Conservation (phyloP, 35 echinoderm and acorn worm genomes). For the Patiria miniata region DNA sequence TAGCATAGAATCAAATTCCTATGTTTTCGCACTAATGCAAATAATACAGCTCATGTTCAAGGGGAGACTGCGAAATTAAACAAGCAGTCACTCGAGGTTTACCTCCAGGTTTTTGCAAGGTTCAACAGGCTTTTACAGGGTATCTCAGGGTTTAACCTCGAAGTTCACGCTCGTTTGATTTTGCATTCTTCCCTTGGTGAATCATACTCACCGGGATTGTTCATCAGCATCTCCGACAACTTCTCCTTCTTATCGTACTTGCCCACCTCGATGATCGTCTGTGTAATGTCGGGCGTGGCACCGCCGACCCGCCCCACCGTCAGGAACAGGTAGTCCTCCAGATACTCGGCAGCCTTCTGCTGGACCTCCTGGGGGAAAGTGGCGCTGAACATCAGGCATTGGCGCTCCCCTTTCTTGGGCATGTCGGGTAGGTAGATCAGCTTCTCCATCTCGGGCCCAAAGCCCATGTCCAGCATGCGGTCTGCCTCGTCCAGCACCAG, state of each 20-base stretch:
- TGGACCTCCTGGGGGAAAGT: conserved; percentile 95
- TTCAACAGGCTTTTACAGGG: too few species aligned
- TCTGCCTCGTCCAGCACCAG: conserved; percentile 95
- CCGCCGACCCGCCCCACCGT: conserved; percentile 91
- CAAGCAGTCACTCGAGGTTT: too few species aligned
- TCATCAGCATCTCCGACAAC: conserved; percentile 70
- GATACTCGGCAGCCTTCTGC: conserved; percentile 75
- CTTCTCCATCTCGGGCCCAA: conserved; percentile 87
- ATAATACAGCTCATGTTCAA: too few species aligned
- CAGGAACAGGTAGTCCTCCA: conserved; percentile 92
- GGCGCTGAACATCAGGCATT: conserved; percentile 95
- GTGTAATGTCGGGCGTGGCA: conserved; percentile 77
- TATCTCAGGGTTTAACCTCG: too few species aligned
- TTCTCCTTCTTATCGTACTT: conserved; percentile 82
- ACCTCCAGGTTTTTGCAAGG: too few species aligned
- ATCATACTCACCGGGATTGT: too few species aligned
- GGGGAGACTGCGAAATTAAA: too few species aligned
- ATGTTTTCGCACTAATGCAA: too few species aligned
- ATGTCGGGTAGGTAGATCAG: conserved; percentile 84
- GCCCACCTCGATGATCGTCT: conserved; percentile 64
- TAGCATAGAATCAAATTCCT: too few species aligned
- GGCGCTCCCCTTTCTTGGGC: conserved; percentile 81
- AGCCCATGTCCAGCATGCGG: conserved; percentile 99
- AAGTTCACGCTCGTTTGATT: too few species aligned
- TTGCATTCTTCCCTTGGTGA: too few species aligned